Percentiles rank a stretch among this genome's conserved stretches.
These are phyloP conservation scores for Philypnodon macrostomus DNA, from an alignment of 2,797 vertebrate genomes.

Conservation along the genomic window DNA sequence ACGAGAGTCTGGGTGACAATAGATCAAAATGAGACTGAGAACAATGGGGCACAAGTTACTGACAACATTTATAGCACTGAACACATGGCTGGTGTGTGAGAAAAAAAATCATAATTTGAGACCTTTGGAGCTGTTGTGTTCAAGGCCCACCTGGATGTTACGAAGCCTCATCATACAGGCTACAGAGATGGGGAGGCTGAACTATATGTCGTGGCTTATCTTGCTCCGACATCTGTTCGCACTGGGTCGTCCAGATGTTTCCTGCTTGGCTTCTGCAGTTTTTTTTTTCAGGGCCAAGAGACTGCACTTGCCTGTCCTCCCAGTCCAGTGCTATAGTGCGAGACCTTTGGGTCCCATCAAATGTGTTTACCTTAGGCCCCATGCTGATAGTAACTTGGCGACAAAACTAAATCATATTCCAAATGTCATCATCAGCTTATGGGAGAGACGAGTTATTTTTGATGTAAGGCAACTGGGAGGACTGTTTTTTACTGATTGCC, in stretches of 20 bases:
- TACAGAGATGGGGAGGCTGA: conserved; percentile 58
- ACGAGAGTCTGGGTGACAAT: conserved; percentile 77
- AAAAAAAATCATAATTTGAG: conserved; percentile 71
- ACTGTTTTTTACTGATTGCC: conserved; percentile 21
- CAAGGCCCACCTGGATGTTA: conserved; percentile 78
- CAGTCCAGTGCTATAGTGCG: conserved; percentile 45
- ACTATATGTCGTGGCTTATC: conserved; percentile 70
- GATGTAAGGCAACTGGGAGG: conserved; percentile 47
- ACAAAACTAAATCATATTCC: conserved; percentile 72
- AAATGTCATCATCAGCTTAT: conserved; percentile 68
- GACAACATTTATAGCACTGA: conserved; percentile 66
- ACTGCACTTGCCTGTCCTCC: conserved; percentile 61
- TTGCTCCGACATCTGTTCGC: conserved; percentile 80
- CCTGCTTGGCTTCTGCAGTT: conserved; percentile 77
- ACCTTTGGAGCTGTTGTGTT: conserved; percentile 63
- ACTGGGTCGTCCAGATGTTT: conserved; percentile 82
- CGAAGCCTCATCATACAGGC: conserved; percentile 62
- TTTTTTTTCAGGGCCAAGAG: conserved; percentile 51
- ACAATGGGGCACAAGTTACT: conserved; percentile 73
- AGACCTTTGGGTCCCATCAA: conserved; percentile 66
- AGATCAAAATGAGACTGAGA: conserved; percentile 77
- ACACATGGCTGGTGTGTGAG: conserved; percentile 76
- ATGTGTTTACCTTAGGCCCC: conserved; percentile 72
- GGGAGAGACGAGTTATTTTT: conserved; percentile 65
- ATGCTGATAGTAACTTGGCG: conserved; percentile 68